A percentile compares a stretch with the other conserved stretches of the same genome.
Conservation (phyloP, 2,113 vertebrate genomes). For the Pomatorhinus ruficollis region DNA sequence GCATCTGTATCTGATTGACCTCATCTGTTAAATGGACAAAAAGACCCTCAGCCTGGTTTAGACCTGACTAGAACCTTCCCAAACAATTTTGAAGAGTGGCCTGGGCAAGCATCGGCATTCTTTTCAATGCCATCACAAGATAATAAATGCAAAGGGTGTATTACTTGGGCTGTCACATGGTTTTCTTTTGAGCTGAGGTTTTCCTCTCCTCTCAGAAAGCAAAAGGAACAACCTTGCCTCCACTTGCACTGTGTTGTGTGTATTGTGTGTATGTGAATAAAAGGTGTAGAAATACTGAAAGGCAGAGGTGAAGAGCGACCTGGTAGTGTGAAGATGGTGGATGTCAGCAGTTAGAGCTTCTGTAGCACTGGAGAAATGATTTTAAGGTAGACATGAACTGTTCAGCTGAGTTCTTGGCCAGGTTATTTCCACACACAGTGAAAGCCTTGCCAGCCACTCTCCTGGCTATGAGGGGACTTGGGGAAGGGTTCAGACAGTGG, state of each 20-base stretch:
- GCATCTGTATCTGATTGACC: neutral
- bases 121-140: neutral
- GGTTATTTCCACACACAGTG: neutral
- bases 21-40: neutral
- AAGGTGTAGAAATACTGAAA: neutral
- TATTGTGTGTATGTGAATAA: neutral
- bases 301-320: neutral
- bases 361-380: neutral
- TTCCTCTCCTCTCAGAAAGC: neutral
- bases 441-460: neutral
- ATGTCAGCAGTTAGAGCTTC: neutral
- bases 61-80: neutral
- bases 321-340: neutral
- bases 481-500: neutral
- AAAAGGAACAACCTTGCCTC: neutral
- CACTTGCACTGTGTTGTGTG: neutral
- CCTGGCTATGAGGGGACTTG: fast-evolving
- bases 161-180: neutral
- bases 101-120: neutral
- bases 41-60: neutral
- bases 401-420: neutral
- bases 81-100: neutral
- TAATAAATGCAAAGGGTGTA: neutral
- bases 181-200: neutral
- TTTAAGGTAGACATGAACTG: neutral